Conservation (phyloP, 2,888 invertebrate species). For the Tineola bisselliella region DNA sequence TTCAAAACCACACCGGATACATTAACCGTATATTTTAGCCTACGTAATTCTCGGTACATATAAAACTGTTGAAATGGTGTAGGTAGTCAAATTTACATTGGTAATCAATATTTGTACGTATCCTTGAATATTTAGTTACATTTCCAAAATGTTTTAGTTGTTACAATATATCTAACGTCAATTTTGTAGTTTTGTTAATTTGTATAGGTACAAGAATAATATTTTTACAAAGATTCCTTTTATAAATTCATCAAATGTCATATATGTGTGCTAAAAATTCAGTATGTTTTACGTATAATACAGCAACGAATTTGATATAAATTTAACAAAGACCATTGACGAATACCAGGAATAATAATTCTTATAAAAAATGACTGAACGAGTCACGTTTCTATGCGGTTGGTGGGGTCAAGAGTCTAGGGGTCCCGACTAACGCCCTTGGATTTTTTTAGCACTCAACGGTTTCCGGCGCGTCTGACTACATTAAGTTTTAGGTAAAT, state of each 20-base stretch:
- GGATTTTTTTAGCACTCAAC: conserved; percentile 41
- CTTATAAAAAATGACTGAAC: not conserved
- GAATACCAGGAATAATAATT: not conserved
- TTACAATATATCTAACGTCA: too few species aligned
- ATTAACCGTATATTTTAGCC: not conserved
- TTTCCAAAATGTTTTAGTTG: too few species aligned
- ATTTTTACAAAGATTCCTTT: too few species aligned
- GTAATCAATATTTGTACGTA: not conserved
- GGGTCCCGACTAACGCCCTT: conserved; percentile 55
- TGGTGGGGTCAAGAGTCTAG: conserved; percentile 54
- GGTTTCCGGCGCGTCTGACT: conserved; percentile 14
- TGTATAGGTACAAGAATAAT: too few species aligned
- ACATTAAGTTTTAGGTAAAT: not conserved
- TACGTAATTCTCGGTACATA: not conserved
- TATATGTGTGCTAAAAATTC: too few species aligned
- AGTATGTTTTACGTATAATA: too few species aligned
- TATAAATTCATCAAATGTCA: too few species aligned
- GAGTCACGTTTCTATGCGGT: conserved; percentile 25
- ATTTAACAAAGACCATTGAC: not conserved
- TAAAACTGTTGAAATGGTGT: not conserved
- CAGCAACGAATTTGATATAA: not conserved
- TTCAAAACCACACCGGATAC: conserved; percentile 1
- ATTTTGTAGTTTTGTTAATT: too few species aligned
- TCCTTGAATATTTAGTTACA: too few species aligned
- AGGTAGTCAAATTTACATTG: not conserved